phyloP scores from a whole-genome alignment of 1,140 invertebrate species.

The Drosophila cardini region DNA sequence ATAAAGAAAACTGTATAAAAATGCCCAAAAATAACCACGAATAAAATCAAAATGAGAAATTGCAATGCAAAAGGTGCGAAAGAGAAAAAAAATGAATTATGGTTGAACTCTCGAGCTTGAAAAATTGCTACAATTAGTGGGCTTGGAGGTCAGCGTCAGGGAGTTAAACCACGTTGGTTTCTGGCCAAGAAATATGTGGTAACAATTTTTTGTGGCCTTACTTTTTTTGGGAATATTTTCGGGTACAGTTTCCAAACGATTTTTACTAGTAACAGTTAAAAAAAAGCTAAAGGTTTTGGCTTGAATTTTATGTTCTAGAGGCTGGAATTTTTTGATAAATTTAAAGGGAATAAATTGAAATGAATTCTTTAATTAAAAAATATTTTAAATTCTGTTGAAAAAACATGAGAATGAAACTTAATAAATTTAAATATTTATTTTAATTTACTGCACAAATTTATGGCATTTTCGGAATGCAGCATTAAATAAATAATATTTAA shows the following conservation, averaged over 20 bases:
- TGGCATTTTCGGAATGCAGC: no score
- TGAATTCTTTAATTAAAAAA: no score
- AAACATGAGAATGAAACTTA: no score
- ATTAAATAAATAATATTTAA: no score
- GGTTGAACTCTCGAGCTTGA: conserved; percentile 35
- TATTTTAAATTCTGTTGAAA: no score
- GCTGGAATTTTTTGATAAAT: neutral
- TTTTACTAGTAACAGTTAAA: neutral
- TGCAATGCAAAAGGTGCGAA: conserved; percentile 21
- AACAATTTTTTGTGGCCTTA: conserved; percentile 26
- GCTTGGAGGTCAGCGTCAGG: conserved; percentile 38
- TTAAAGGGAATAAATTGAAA: no score
- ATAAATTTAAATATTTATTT: no score
- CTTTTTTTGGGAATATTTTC: conserved; percentile 1
- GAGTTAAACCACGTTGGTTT: neutral
- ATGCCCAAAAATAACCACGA: conserved; percentile 5
- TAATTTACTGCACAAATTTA: no score
- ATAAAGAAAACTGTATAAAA: conserved; percentile 1
- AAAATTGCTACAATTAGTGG: conserved; percentile 52
- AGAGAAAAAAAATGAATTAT: conserved; percentile 9
- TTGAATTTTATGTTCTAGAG: neutral
- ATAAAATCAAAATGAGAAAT: conserved; percentile 15
- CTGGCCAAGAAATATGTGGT: conserved; percentile 10
- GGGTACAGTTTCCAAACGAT: conserved; percentile 18
- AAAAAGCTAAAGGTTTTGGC: neutral